These are phyloP conservation scores for Puffinus mauretanicus DNA, from an alignment of 2,113 vertebrate genomes.

Conservation along the genomic window DNA sequence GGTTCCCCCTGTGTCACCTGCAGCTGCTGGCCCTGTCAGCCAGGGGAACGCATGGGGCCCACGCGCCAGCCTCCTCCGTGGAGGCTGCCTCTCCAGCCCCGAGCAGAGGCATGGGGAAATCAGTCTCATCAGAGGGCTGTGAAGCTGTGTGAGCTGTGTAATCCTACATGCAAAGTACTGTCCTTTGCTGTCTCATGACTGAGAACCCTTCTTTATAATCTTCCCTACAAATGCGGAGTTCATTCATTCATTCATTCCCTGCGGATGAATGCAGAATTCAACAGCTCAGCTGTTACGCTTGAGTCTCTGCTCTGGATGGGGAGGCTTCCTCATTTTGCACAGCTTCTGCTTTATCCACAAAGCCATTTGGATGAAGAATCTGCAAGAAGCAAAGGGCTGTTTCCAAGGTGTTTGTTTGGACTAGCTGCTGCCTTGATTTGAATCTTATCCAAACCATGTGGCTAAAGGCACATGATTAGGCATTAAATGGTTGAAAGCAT, in stretches of 20 bases:
- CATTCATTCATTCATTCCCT: neutral
- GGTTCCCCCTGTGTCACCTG: neutral
- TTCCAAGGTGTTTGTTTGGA: constrained; percentile 36
- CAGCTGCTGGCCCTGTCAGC: neutral
- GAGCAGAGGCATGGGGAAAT: neutral
- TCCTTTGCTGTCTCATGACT: neutral
- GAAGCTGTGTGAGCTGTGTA: neutral
- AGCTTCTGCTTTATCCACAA: constrained; percentile 12
- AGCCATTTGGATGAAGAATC: constrained; percentile 9
- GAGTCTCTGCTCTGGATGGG: neutral
- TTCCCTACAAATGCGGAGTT: neutral
- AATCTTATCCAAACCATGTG: constrained; percentile 47
- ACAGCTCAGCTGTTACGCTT: neutral
- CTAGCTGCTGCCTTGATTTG: constrained; percentile 20
- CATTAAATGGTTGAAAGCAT: constrained; percentile 58
- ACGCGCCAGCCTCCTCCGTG: neutral
- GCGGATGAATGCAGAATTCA: neutral
- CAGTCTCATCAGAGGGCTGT: neutral
- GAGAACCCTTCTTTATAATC: neutral
- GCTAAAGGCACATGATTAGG: constrained; percentile 53
- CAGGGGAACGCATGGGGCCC: rapidly evolving
- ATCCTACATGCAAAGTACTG: neutral
- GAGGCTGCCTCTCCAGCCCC: neutral
- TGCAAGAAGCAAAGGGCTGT: neutral
- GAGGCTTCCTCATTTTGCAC: neutral